Base-by-base conservation (phyloP, 2,888 invertebrate species). In the Acrocyrtus sp. region DNA sequence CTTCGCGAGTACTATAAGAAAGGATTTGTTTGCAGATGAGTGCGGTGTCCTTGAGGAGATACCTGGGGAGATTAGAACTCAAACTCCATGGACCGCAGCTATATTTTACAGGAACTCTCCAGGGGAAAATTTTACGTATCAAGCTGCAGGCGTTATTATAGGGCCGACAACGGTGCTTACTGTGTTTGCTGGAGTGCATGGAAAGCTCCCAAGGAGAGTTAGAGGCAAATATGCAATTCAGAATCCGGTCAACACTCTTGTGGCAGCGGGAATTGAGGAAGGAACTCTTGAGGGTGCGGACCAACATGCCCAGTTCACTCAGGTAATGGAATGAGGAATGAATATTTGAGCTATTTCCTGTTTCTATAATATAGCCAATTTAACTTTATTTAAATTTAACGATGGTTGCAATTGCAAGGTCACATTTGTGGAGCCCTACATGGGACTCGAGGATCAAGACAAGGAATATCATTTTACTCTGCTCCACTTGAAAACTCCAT, bases 381-480 rank as follows among this genome's bases (percentile, higher is more conserved):
- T n/a, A n/a, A n/a, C n/a, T n/a, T n/a, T n/a, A n/a, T n/a, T n/a
- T n/a, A n/a, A n/a, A n/a, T n/a, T n/a, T n/a, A n/a, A n/a, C n/a
- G n/a, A n/a, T 45, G n/a, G 26, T n/a, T 27, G 48, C 27, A 26
- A 48, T 15, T 54, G 19, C 2, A n/a, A 78, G 78, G 74, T 78
- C 3, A 75, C 67, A 1, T 78, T 73, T 43, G 63, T 78, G 1
- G 70, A 75, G 43, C 78, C 78, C 1, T 74, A 73, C 21, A 56
- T 69, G 56, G 69, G 72, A 5, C 39, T 72, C 0, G 72, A 73
- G 21, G 67, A 70, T 43, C 66, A 60, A 21, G 70, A 75, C 21
- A 67, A 66, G 21, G 76, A 76, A 26, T 76, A 70, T 47, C 76
- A 78, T 53, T 76, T 78, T 48, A 76, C 75, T 10, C 41, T 78